Conservation (phyloP, 2,888 invertebrate species). For the Sceliomorpha sp. region DNA sequence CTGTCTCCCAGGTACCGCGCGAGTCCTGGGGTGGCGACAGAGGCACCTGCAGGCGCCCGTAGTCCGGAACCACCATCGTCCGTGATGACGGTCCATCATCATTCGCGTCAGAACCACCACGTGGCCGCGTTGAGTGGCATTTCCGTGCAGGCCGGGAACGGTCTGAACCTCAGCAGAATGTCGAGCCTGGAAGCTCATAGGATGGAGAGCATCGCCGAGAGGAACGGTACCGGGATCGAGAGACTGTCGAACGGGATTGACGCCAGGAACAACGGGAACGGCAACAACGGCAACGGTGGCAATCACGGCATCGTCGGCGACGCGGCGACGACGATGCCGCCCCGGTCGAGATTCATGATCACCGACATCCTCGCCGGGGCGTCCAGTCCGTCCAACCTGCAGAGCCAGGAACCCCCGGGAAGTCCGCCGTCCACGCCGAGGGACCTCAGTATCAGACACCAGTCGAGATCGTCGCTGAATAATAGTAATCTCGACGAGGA, state of each 20-base stretch:
- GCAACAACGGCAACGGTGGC: conserved; percentile 46
- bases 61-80: conserved; percentile 70
- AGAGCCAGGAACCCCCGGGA: conserved; percentile 72
- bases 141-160: conserved; percentile 69
- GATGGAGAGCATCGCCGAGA: conserved; percentile 66
- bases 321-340: conserved; percentile 80
- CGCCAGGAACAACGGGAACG: conserved; percentile 52
- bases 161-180: conserved; percentile 75
- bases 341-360: conserved; percentile 93
- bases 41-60: conserved; percentile 74
- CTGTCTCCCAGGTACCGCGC: conserved; percentile 73
- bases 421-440: conserved; percentile 82
- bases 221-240: conserved; percentile 63
- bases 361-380: conserved; percentile 90
- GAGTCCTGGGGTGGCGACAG: conserved; percentile 76
- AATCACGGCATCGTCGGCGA: conserved; percentile 50
- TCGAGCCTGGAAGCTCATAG: conserved; percentile 71
- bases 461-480: conserved; percentile 80
- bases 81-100: conserved; percentile 78
- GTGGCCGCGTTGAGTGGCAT: conserved; percentile 78
- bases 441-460: conserved; percentile 83
- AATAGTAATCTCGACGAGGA: conserved; percentile 84
- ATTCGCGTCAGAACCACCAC: conserved; percentile 77
- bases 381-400: conserved; percentile 69
- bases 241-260: conserved; percentile 69